Conservation (phyloP, 2,797 vertebrate species). For the Chanos chanos region DNA sequence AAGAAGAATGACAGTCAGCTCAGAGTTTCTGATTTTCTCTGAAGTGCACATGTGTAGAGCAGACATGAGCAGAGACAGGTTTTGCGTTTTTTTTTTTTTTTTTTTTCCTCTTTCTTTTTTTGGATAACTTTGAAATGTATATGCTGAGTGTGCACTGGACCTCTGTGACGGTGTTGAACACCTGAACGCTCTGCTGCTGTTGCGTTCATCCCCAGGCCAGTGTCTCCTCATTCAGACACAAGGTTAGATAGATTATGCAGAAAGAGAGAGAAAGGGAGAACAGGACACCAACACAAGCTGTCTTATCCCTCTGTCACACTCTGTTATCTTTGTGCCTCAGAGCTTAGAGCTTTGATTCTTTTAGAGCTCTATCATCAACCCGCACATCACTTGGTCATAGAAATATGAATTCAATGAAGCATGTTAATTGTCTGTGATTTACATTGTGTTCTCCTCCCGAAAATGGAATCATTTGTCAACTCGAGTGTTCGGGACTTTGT, state of each 20-base stretch:
- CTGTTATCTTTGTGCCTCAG: constrained; percentile 11
- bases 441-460: constrained; percentile 26
- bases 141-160: not conserved
- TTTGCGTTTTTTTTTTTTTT: constrained; percentile 12
- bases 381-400: constrained; percentile 23
- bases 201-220: not conserved
- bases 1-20: not conserved
- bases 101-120: constrained; percentile 7
- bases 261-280: not conserved
- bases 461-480: constrained; percentile 37
- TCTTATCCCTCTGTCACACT: not conserved
- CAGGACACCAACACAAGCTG: not conserved
- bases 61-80: constrained; percentile 11
- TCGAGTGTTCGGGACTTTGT: constrained; percentile 9
- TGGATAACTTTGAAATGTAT: constrained; percentile 33
- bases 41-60: not conserved
- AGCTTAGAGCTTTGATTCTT: constrained; percentile 7
- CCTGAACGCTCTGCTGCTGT: not conserved
- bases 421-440: constrained; percentile 46
- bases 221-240: not conserved
- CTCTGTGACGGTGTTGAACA: not conserved
- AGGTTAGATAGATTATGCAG: not conserved
- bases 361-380: constrained; percentile 16
- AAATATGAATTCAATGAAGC: constrained; percentile 35
- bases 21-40: too few relatives aligned